Conservation (phyloP, 2,888 invertebrate genomes). For the Nymphalis urticae region DNA sequence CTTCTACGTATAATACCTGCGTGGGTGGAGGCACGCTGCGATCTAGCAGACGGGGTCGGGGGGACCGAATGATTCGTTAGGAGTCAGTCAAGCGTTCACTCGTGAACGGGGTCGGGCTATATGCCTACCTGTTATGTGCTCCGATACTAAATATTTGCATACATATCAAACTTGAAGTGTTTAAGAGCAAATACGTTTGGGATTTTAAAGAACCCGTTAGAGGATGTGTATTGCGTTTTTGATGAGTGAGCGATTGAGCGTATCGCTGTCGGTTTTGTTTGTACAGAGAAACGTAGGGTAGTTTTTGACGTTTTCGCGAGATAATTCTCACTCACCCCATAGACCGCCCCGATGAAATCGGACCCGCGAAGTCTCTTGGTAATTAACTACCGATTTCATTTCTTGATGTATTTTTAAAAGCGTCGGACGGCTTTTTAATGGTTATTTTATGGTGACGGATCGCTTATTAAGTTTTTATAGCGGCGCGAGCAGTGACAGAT, state of each 20-base stretch:
- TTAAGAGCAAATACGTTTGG: constrained; percentile 51
- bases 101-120: constrained; percentile 68
- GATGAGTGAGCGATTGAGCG: constrained; percentile 40
- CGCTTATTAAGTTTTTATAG: constrained; percentile 81
- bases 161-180: constrained; percentile 67
- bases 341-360: constrained; percentile 62
- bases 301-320: constrained; percentile 37
- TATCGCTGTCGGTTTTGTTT: constrained; percentile 4
- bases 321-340: constrained; percentile 43
- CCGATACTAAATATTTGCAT: constrained; percentile 78
- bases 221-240: constrained; percentile 41
- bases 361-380: constrained; percentile 78
- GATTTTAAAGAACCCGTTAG: constrained; percentile 40
- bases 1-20: constrained; percentile 41
- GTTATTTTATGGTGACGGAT: constrained; percentile 82
- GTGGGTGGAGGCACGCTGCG: constrained; percentile 49
- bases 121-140: constrained; percentile 63
- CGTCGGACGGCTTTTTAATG: constrained; percentile 80
- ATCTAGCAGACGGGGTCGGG: constrained; percentile 38
- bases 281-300: constrained; percentile 23
- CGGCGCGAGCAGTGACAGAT: constrained; percentile 72
- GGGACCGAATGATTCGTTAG: constrained; percentile 66
- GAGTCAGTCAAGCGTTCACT: constrained; percentile 73
- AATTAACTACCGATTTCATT: constrained; percentile 81
- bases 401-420: constrained; percentile 82